Percentiles rank a stretch among this genome's conserved stretches.
These are phyloP conservation scores for Proctacanthus coquilletti DNA, from an alignment of 1,140 invertebrate species.

Conservation along the genomic window DNA sequence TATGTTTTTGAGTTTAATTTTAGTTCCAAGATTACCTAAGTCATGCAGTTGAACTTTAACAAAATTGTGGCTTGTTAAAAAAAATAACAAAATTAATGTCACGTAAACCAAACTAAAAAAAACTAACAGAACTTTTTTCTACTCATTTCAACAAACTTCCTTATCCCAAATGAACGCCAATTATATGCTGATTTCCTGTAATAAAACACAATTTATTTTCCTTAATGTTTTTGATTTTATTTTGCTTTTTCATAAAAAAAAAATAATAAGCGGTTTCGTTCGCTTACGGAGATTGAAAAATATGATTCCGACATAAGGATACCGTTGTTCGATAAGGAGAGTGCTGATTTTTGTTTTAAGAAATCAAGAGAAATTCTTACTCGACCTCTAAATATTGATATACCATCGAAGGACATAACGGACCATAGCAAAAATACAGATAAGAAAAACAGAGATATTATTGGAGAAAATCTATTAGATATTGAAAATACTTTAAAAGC, in stretches of 20 bases:
- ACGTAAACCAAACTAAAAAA: not conserved
- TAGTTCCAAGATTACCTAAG: not conserved
- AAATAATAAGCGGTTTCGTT: constrained; percentile 38
- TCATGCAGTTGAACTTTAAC: constrained; percentile 2
- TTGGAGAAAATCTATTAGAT: constrained; percentile 27
- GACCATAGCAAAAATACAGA: not conserved
- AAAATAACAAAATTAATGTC: not conserved
- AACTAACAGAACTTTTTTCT: constrained; percentile 1
- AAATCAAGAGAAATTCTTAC: constrained; percentile 50
- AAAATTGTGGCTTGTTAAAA: not conserved
- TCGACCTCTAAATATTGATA: constrained; percentile 33
- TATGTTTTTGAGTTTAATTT: constrained; percentile 6
- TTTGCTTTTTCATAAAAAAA: constrained; percentile 4
- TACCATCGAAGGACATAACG: constrained; percentile 2
- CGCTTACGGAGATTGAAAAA: constrained; percentile 29
- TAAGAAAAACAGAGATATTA: constrained; percentile 12
- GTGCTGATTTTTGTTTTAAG: constrained; percentile 55
- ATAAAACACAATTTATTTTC: not conserved
- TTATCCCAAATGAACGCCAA: not conserved
- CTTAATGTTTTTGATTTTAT: constrained; percentile 4
- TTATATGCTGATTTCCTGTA: not conserved
- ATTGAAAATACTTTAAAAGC: constrained; percentile 29
- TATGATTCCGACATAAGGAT: constrained; percentile 31
- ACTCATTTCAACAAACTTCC: constrained; percentile 1
- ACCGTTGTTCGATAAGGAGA: constrained; percentile 54